Conservation (phyloP, 2,113 vertebrate genomes). For the Noturus placidus region DNA sequence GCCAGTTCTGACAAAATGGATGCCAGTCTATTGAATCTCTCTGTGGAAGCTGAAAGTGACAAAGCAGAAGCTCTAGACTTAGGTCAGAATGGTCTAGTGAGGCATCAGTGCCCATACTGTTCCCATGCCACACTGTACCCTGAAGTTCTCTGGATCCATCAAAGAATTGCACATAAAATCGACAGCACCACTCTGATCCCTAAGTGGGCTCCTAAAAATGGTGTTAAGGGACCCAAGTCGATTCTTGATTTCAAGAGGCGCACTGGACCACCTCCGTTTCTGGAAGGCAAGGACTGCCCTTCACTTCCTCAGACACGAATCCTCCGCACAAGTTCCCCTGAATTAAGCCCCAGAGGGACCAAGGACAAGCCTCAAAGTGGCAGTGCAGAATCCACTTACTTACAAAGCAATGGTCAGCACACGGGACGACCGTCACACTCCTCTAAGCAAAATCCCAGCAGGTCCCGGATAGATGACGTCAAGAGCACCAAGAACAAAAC, state of each 20-base stretch:
- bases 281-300: constrained; percentile 90
- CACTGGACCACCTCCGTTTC: constrained; percentile 87
- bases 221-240: constrained; percentile 74
- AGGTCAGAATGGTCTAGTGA: constrained; percentile 73
- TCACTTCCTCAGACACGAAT: constrained; percentile 78
- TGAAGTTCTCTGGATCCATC: constrained; percentile 95
- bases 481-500: constrained; percentile 45
- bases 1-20: constrained; percentile 43
- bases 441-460: constrained; percentile 43
- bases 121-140: constrained; percentile 86
- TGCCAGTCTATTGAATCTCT: constrained; percentile 65
- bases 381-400: constrained; percentile 33
- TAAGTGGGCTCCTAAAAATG: constrained; percentile 83
- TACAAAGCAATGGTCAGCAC: constrained; percentile 35
- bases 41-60: constrained; percentile 40
- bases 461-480: constrained; percentile 44
- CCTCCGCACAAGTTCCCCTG: constrained; percentile 81
- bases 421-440: constrained; percentile 1
- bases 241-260: constrained; percentile 76
- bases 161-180: constrained; percentile 87
- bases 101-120: constrained; percentile 88
- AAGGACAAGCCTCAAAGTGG: constrained; percentile 44
- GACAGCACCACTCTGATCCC: constrained; percentile 80
- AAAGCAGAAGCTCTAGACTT: constrained; percentile 56
- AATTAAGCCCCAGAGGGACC: constrained; percentile 29